Conservation (phyloP, 2,113 vertebrate genomes). For the Gila orcuttii region DNA sequence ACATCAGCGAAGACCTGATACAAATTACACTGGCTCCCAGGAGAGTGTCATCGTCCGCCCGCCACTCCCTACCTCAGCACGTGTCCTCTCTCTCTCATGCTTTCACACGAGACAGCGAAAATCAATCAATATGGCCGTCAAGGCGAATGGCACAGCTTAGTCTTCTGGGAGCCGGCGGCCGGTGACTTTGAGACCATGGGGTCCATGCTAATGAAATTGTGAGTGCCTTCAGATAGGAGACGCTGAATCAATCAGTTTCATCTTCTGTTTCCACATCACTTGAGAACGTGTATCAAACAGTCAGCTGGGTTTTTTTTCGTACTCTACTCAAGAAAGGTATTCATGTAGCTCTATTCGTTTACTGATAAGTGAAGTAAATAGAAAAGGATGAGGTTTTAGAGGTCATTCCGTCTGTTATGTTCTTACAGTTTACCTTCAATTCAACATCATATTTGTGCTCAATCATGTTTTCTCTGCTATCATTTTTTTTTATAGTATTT, state of each 20-base stretch:
- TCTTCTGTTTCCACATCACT: constrained; percentile 38
- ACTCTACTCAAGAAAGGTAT: background rate
- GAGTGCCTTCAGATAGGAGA: constrained; percentile 50
- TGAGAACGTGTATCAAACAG: constrained; percentile 26
- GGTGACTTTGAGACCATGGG: constrained; percentile 60
- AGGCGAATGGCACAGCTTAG: constrained; percentile 38
- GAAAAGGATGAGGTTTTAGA: background rate
- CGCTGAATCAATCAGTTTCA: constrained; percentile 52
- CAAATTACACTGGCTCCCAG: constrained; percentile 58
- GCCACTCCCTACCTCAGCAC: constrained; percentile 14
- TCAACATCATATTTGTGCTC: background rate
- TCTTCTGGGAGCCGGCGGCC: constrained; percentile 43
- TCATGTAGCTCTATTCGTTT: background rate
- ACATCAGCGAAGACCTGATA: constrained; percentile 45
- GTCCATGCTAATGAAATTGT: constrained; percentile 66
- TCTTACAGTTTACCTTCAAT: background rate
- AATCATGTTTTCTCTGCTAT: background rate
- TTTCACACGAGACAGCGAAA: constrained; percentile 27
- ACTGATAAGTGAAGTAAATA: background rate
- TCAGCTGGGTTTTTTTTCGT: background rate
- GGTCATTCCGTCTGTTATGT: background rate
- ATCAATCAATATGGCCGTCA: constrained; percentile 62
- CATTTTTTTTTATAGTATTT: background rate
- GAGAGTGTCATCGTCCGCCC: constrained; percentile 36
- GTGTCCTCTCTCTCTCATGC: constrained; percentile 4